Conservation (phyloP, 2,797 vertebrate genomes). For the Dendrocincla tyrannina region DNA sequence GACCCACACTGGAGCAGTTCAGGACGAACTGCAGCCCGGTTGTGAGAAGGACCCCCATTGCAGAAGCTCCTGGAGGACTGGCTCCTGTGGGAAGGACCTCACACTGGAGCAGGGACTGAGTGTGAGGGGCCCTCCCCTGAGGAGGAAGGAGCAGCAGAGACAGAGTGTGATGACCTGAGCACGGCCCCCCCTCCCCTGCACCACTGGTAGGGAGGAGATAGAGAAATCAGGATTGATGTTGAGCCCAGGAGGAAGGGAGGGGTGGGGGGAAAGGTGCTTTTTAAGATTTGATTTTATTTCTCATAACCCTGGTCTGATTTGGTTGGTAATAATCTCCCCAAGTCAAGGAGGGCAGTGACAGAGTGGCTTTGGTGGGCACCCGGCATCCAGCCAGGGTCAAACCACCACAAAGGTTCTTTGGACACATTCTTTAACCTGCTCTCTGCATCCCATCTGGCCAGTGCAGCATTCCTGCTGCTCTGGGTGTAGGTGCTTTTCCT, state of each 20-base stretch:
- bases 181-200: no score
- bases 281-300: not conserved
- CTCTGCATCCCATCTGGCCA: not conserved
- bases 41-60: not conserved
- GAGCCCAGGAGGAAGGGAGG: not conserved
- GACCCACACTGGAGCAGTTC: not conserved
- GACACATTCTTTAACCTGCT: not conserved
- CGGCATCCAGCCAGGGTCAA: not conserved
- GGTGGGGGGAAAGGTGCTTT: not conserved
- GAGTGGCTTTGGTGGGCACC: not conserved
- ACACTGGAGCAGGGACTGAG: not conserved
- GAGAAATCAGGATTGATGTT: not conserved
- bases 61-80: not conserved
- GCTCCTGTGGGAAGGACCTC: not conserved
- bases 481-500: not conserved
- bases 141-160: not conserved
- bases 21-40: not conserved
- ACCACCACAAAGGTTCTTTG: not conserved
- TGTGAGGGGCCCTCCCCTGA: not conserved
- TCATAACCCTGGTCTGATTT: not conserved
- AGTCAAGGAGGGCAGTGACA: not conserved
- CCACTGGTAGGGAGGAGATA: not conserved
- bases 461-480: not conserved
- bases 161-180: not conserved
- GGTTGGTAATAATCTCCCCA: not conserved